phyloP scores from a whole-genome alignment of 2,888 invertebrate genomes.

The Mellilla xanthometata region DNA sequence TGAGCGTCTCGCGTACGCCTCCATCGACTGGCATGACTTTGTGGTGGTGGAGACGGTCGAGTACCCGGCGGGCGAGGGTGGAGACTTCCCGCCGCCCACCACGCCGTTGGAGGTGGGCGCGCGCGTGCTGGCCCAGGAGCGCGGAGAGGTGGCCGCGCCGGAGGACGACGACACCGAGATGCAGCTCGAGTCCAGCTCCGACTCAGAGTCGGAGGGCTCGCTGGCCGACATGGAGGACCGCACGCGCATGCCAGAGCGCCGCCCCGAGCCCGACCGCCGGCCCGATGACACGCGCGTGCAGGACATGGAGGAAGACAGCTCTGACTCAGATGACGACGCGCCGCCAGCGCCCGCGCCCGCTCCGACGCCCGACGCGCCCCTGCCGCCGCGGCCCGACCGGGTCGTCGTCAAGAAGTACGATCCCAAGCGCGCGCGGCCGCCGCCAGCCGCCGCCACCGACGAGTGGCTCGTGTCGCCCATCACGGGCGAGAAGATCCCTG shows the following conservation, averaged over 20 bases:
- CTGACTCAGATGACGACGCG: slow-evolving; percentile 70
- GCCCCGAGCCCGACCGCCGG: slow-evolving; percentile 56
- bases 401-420: slow-evolving; percentile 98
- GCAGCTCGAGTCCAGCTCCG: slow-evolving; percentile 94
- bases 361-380: slow-evolving; percentile 79
- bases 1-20: slow-evolving; percentile 97
- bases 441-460: slow-evolving; percentile 85
- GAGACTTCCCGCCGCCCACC: slow-evolving; percentile 98
- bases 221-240: slow-evolving; percentile 87
- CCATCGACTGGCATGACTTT: slow-evolving; percentile 99
- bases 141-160: slow-evolving; percentile 86
- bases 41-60: slow-evolving; percentile 99
- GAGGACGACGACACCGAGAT: slow-evolving; percentile 89
- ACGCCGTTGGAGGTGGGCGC: slow-evolving; percentile 99
- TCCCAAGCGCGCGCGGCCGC: slow-evolving; percentile 87
- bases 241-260: slow-evolving; percentile 48
- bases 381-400: slow-evolving; percentile 95
- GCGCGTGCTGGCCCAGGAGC: slow-evolving; percentile 91
- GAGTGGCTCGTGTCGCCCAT: slow-evolving; percentile 98
- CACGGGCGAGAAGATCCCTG: slow-evolving; percentile 98
- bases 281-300: slow-evolving; percentile 84
- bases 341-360: slow-evolving; percentile 44
- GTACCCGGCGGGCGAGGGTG: slow-evolving; percentile 97
- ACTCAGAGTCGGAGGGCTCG: slow-evolving; percentile 71
- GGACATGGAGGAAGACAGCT: slow-evolving; percentile 96